These are phyloP conservation scores for Clarias laeviceps DNA, from an alignment of 2,797 vertebrate genomes.

Conservation along the genomic window DNA sequence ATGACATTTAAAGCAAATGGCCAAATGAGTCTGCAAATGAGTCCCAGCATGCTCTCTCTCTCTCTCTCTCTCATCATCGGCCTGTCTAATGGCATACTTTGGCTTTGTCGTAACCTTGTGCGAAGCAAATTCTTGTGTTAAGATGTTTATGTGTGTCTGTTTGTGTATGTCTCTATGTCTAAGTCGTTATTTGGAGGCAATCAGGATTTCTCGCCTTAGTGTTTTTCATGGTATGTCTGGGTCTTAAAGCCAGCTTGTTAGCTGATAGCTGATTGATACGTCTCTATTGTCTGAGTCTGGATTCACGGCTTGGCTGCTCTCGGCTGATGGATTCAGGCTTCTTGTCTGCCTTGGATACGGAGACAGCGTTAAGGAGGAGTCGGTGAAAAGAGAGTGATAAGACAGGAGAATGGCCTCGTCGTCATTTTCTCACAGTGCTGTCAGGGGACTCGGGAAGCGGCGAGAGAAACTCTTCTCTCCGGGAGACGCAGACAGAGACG, in stretches of 20 bases:
- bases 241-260: constrained; percentile 19
- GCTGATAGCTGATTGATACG: constrained; percentile 31
- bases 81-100: constrained; percentile 70
- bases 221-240: constrained; percentile 9
- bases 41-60: constrained; percentile 35
- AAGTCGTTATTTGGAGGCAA: constrained; percentile 6
- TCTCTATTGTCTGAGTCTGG: constrained; percentile 38
- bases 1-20: constrained; percentile 76
- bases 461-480: constrained; percentile 13
- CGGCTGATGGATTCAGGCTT: constrained; percentile 40
- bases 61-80: constrained; percentile 46
- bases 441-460: constrained; percentile 26
- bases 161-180: not conserved
- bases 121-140: constrained; percentile 9
- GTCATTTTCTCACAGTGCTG: constrained; percentile 33
- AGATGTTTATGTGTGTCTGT: constrained; percentile 2
- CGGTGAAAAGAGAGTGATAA: constrained; percentile 27
- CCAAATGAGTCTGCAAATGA: constrained; percentile 75
- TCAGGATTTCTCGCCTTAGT: constrained; percentile 19
- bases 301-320: constrained; percentile 20
- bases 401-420: constrained; percentile 17
- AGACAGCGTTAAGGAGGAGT: constrained; percentile 22
- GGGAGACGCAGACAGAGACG: not conserved
- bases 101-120: constrained; percentile 49
- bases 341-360: constrained; percentile 33